Base-by-base conservation (phyloP, 92 coral and sea anemone genomes). In the Palythoa grandiflora region DNA sequence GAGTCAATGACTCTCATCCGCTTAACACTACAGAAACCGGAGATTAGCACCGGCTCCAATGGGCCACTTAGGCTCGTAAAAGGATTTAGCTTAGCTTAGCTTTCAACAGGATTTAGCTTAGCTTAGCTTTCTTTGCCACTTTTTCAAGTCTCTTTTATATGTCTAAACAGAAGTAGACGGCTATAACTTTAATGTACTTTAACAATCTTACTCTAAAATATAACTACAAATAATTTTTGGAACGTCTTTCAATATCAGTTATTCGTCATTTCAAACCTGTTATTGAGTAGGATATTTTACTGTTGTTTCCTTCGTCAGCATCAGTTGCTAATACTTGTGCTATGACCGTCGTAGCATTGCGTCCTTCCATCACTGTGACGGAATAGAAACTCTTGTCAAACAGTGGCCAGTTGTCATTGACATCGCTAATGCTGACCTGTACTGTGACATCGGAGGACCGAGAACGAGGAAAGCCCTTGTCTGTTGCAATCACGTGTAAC, bases 341-440 rank as follows among this genome's bases (percentile, higher is more conserved):
- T 60, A 86, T 66, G 15, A 81, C 84, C 7, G 83, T 39, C 19
- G 88, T 77, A 77, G 81, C 83, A 84, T 51, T 80, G 40, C 15
- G 38, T 59, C 59, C 76, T 72, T 92, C 94, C 47, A 68, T 8
- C 21, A 92, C 77, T 68, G 63, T 81, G 38, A 40, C 88, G 52
- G 44, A n/a, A 87, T 89, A 89, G 54, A 77, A 55, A 10, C 70
- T 68, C 15, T 77, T 61, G 8, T 61, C 88, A 83, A 95, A 95
- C 65, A 70, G 48, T 6, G 98, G 98, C 12, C 68, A 77, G 73
- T 94, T 94, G 75, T 94, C 98, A 87, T 94, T 94, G n/a, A 93
- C 78, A 87, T 94, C 98, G 66, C 87, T 92, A 20, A 94, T 89
- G 52, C 89, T 91, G 85, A 94, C 78, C 78, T 80, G 68, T 48